Evolutionary conservation across 2,797 vertebrate genomes (phyloP).

Genomic region (Argya squamiceps): DNA sequence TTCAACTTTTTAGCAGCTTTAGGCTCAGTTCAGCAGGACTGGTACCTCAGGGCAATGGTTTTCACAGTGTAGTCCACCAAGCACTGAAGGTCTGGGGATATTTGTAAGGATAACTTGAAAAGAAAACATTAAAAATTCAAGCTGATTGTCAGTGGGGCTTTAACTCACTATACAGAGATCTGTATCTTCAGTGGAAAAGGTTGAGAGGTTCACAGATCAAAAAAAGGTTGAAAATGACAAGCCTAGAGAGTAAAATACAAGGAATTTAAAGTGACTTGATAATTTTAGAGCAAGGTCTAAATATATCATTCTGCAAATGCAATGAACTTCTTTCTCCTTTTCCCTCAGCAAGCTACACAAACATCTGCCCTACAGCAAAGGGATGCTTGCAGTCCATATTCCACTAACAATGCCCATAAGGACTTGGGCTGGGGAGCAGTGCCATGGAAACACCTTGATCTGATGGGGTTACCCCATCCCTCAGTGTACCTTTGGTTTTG

Average conservation of each 20-base stretch:
- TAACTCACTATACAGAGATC: neutral
- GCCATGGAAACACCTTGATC: neutral
- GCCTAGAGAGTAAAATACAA: neutral
- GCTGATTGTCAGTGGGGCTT: neutral
- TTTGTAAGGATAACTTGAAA: neutral
- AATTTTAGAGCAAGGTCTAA: neutral
- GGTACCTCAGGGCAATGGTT: neutral
- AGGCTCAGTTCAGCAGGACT: neutral
- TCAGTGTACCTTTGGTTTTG: neutral
- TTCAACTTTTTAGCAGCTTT: neutral
- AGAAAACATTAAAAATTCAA: conserved; percentile 31
- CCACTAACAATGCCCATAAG: neutral
- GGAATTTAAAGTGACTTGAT: neutral
- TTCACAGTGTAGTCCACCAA: neutral
- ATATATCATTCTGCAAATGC: neutral
- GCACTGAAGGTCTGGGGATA: neutral
- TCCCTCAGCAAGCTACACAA: neutral
- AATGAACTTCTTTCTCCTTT: neutral
- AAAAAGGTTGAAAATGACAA: conserved; percentile 9
- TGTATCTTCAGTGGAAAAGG: neutral
- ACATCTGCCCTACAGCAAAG: neutral
- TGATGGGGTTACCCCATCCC: neutral
- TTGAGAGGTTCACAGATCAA: neutral
- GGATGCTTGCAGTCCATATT: neutral
- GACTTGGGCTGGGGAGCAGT: neutral